Percentiles rank a stretch among this genome's conserved stretches.
Conservation (phyloP, 2,797 vertebrate genomes). For the Esox lucius region DNA sequence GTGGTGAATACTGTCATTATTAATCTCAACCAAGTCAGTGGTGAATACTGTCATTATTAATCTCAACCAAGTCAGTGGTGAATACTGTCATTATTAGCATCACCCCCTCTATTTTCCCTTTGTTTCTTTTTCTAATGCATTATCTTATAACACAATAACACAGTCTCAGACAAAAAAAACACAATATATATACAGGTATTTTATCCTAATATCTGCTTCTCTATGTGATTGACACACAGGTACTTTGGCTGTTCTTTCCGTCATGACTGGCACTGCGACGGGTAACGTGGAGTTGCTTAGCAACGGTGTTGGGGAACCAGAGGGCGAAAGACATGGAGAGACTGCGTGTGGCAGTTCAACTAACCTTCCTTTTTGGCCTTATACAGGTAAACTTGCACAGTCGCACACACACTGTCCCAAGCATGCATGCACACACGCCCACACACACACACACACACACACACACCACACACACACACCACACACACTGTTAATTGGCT, state of each 20-base stretch:
- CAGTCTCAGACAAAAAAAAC: no score
- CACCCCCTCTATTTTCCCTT: no score
- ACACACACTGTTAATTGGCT: background rate
- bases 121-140: no score
- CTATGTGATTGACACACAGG: slow-evolving; percentile 60
- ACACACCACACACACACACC: background rate
- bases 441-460: slow-evolving; percentile 15
- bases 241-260: slow-evolving; percentile 83
- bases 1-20: no score
- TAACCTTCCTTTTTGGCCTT: slow-evolving; percentile 84
- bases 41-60: no score
- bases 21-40: no score
- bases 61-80: no score
- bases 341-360: slow-evolving; percentile 79
- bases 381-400: slow-evolving; percentile 77
- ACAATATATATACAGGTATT: no score
- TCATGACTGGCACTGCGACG: slow-evolving; percentile 84
- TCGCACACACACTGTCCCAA: slow-evolving; percentile 3
- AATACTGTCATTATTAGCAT: no score
- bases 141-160: no score
- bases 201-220: background rate
- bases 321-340: slow-evolving; percentile 65
- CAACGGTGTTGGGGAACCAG: slow-evolving; percentile 59
- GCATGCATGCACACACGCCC: slow-evolving; percentile 11
- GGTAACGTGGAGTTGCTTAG: slow-evolving; percentile 71